Percentiles rank a stretch among this genome's conserved stretches.
Conservation (phyloP, 2,797 vertebrate species). For the Synaphobranchus kaupii region DNA sequence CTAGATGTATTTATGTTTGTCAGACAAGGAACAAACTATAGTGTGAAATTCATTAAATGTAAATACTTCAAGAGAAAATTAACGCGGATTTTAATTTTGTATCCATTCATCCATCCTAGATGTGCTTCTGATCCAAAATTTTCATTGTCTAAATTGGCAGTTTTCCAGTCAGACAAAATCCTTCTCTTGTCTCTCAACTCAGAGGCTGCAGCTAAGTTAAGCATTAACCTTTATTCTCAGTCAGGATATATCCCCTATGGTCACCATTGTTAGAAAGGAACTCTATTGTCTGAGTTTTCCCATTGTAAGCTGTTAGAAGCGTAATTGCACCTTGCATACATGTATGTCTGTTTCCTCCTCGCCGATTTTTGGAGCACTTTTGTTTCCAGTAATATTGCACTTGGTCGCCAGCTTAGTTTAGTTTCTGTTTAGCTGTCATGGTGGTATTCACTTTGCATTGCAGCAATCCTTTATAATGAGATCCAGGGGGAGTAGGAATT, state of each 20-base stretch:
- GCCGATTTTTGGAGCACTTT: neutral
- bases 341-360: neutral
- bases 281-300: neutral
- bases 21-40: neutral
- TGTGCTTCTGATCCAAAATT: neutral
- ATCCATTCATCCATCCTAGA: conserved; percentile 16
- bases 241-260: neutral
- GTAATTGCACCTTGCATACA: neutral
- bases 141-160: neutral
- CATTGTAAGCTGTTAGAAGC: neutral
- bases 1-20: neutral
- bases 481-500: neutral
- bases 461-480: neutral
- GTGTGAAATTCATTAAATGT: conserved; percentile 11
- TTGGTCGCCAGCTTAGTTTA: neutral
- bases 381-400: neutral
- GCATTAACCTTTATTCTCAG: neutral
- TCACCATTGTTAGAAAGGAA: neutral
- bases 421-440: neutral
- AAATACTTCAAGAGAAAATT: neutral
- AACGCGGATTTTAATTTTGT: neutral
- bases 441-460: neutral
- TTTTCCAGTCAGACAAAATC: neutral
- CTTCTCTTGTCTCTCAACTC: neutral
- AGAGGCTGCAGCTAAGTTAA: neutral